Evolutionary conservation across 2,113 vertebrate species (phyloP), one percentile per base, ranked within the genome.

Genomic region (Malaclemys terrapin): DNA sequence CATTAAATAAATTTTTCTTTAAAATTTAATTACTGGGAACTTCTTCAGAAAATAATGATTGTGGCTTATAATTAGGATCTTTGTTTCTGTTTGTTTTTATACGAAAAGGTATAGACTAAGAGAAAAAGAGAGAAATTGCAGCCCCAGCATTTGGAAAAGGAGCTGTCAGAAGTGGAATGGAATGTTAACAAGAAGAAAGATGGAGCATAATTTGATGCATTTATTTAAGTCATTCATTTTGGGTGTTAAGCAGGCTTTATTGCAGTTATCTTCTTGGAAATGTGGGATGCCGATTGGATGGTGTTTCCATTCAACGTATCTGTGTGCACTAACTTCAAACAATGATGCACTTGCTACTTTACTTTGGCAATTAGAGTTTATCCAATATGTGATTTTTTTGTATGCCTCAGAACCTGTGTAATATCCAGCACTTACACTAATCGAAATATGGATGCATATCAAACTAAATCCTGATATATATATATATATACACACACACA

Each of bases 11-110:
- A 97, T 98, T 98, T 98, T 98, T 97, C 97, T 98, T 98, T 97
- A 97, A 98, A 98, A 98, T 98, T 98, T 98, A 98, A 98, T 98
- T 98, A 98, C 98, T 95, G 95, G 95, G 97, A 97, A 98, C 97
- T 98, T 98, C 98, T 98, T 97, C 93, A 93, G 98, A 97, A 98
- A 97, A 98, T 97, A 98, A 98, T 94, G 97, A 97, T 95, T 97
- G 97, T 93, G 98, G 97, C 96, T 98, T 84, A 96, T 98, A 98
- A 98, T 98, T 98, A 98, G 96, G 97, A 97, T 98, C 98, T 98
- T 98, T 98, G 98, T 98, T 98, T 91, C 97, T 98, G 97, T 97
- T 98, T 97, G 98, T 93, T 85, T 96, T 97, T 96, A 88, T 95
- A 89, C 97, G 96, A 97, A 97, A 98, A 98, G 98, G 98, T 98